Evolutionary conservation across 2,888 invertebrate genomes (phyloP).

Genomic region (Adineta ricciae): DNA sequence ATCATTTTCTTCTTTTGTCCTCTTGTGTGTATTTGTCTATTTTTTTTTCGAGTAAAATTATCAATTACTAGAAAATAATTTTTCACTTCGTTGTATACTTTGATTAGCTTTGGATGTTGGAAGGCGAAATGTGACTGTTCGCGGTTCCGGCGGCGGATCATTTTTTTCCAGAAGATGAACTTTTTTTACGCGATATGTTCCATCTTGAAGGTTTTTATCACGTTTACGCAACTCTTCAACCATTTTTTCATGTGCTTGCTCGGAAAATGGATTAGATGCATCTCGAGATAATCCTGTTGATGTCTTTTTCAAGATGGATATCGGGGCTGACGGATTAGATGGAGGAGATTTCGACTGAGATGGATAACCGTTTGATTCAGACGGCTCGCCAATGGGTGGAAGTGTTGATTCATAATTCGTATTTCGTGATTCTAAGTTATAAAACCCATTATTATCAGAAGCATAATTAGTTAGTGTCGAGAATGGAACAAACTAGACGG

Average conservation of each 20-base stretch:
- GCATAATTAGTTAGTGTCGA: not conserved
- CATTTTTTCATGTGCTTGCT: not conserved
- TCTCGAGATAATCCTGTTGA: not conserved
- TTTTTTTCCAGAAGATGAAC: not conserved
- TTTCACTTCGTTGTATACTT: not conserved
- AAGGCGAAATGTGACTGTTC: not conserved
- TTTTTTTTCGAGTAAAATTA: not conserved
- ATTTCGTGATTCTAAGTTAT: not conserved
- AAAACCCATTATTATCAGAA: not conserved
- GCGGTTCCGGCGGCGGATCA: no score
- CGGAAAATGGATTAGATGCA: not conserved
- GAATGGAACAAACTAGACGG: not conserved
- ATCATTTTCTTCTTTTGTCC: not conserved
- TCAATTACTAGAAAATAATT: not conserved
- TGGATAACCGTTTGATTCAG: not conserved
- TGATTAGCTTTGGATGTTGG: not conserved
- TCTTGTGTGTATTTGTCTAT: not conserved
- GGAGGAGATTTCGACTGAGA: no score
- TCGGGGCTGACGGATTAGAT: no score
- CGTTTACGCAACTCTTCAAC: slow-evolving; percentile 6
- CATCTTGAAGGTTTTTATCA: not conserved
- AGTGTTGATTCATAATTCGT: not conserved
- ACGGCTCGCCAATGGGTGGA: not conserved
- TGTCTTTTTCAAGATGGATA: not conserved
- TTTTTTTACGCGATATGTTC: not conserved